Conservation (phyloP, 2,888 invertebrate genomes). For the Protonemura montana region DNA sequence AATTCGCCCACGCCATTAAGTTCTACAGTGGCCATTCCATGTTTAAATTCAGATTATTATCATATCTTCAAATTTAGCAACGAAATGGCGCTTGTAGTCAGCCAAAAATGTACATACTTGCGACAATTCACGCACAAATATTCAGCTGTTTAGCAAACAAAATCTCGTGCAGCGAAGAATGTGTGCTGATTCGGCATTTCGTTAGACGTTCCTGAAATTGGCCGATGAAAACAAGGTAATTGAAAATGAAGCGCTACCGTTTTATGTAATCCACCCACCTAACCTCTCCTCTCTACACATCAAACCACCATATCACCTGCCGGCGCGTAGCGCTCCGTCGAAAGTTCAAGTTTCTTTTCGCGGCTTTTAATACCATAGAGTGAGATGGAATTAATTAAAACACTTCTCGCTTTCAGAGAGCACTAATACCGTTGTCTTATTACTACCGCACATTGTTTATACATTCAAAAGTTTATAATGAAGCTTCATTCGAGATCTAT, state of each 20-base stretch:
- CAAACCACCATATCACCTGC: neutral
- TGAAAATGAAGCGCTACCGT: neutral
- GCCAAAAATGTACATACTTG: no score
- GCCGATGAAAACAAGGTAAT: neutral
- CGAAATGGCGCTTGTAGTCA: no score
- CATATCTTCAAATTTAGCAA: neutral
- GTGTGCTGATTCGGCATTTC: neutral
- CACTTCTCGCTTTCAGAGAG: neutral
- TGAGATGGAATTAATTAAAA: constrained; percentile 4
- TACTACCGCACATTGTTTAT: neutral
- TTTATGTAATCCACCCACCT: neutral
- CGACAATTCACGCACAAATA: no score
- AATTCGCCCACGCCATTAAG: neutral
- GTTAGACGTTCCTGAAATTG: neutral
- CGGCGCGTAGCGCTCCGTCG: neutral
- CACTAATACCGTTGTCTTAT: neutral
- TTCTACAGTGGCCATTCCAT: neutral
- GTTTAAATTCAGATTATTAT: neutral
- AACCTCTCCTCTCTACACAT: neutral
- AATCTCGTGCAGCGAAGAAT: neutral
- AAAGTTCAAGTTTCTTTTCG: neutral
- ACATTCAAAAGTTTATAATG: neutral
- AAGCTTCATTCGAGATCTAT: neutral
- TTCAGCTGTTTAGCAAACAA: neutral
- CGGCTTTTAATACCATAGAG: neutral